These are phyloP conservation scores for Caenorhabditis sp. DNA, from an alignment of 2,888 invertebrate species.

Conservation along the genomic window DNA sequence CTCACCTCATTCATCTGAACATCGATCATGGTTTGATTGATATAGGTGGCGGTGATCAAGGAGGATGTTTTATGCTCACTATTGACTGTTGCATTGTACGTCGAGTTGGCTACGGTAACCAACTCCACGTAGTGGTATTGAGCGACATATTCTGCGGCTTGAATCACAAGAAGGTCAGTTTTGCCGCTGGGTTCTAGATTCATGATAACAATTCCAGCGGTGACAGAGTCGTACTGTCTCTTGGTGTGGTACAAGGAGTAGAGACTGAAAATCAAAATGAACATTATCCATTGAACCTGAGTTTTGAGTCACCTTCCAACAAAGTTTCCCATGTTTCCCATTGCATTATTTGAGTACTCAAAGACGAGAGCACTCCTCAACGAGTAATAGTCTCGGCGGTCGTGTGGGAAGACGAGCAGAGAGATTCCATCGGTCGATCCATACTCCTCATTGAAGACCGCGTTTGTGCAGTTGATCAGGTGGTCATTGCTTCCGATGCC, in stretches of 20 bases:
- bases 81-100: constrained; percentile 2
- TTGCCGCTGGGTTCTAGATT: constrained; percentile 10
- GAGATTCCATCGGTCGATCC: not conserved
- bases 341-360: not conserved
- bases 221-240: not conserved
- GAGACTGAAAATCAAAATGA: constrained; percentile 1
- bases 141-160: not conserved
- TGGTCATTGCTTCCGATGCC: not conserved
- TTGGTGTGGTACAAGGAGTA: not conserved
- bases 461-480: constrained; percentile 2
- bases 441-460: not conserved
- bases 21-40: constrained; percentile 2
- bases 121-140: not conserved
- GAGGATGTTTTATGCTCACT: not conserved
- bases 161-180: not conserved
- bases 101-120: constrained; percentile 1
- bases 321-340: not conserved
- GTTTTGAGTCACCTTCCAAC: constrained; percentile 1
- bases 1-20: constrained; percentile 11
- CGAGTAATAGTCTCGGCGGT: not conserved
- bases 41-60: not conserved
- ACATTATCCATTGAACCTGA: no score
- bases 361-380: constrained; percentile 23
- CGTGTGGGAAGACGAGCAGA: constrained; percentile 5
- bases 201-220: not conserved